These are phyloP conservation scores for Aspidapion aeneum DNA, from an alignment of 2,888 invertebrate genomes.

Conservation along the genomic window DNA sequence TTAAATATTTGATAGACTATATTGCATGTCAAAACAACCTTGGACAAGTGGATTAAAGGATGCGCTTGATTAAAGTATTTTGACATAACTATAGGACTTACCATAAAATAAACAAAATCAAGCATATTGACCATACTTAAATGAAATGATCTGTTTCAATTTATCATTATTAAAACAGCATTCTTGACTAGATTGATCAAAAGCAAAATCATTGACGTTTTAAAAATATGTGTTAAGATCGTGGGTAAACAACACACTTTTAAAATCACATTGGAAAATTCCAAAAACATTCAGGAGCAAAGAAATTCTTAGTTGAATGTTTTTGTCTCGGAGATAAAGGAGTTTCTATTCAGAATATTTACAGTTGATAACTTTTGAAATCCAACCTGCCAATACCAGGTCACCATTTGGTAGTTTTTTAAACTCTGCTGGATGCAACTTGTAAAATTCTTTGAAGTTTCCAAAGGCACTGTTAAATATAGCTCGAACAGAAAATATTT, in stretches of 20 bases:
- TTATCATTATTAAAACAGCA: background rate
- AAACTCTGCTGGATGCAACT: constrained; percentile 12
- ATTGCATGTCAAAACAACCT: background rate
- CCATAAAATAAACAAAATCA: background rate
- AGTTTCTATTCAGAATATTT: background rate
- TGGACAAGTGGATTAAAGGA: background rate
- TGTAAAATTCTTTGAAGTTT: constrained; percentile 14
- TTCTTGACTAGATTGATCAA: background rate
- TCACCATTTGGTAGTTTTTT: constrained; percentile 16
- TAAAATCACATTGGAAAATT: background rate
- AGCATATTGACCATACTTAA: constrained; percentile 6
- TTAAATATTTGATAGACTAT: too few species aligned
- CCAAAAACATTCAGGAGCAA: too few species aligned
- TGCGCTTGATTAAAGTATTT: too few species aligned
- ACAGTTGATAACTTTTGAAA: background rate
- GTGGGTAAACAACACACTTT: background rate
- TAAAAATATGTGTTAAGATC: background rate
- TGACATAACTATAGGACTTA: too few species aligned
- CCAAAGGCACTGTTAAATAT: background rate
- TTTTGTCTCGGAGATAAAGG: background rate
- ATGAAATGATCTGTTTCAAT: background rate
- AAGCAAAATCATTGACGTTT: background rate
- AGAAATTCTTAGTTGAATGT: too few species aligned
- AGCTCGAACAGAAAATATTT: background rate
- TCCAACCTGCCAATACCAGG: constrained; percentile 7